Conservation (phyloP, 2,888 invertebrate species). For the Plagodis pulveraria region DNA sequence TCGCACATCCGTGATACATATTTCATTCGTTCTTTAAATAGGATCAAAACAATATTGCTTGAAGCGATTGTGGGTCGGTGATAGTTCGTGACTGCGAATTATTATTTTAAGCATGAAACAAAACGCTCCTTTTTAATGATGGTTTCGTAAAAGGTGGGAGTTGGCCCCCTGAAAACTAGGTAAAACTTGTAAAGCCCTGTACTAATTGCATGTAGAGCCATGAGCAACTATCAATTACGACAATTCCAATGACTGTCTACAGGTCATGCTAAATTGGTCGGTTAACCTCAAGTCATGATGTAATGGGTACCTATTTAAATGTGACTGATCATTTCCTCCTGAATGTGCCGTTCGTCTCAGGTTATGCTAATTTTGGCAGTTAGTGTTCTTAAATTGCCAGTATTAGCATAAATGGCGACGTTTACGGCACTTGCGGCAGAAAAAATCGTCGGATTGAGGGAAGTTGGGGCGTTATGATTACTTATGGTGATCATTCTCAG, state of each 20-base stretch:
- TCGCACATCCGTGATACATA: too few species aligned
- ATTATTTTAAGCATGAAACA: too few species aligned
- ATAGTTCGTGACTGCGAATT: too few species aligned
- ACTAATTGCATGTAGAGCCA: too few species aligned
- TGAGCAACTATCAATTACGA: conserved; percentile 15
- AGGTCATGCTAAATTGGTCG: conserved; percentile 33
- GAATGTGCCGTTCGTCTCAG: conserved; percentile 11
- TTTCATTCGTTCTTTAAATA: too few species aligned
- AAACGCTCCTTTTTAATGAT: too few species aligned
- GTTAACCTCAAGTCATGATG: conserved; percentile 29
- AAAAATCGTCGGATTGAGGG: conserved; percentile 11
- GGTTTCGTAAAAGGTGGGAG: too few species aligned
- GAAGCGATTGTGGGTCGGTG: too few species aligned
- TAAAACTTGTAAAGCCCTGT: too few species aligned
- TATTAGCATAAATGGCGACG: conserved; percentile 17
- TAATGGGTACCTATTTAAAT: conserved; percentile 11
- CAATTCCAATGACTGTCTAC: conserved; percentile 19
- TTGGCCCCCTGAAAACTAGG: too few species aligned
- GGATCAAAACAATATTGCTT: too few species aligned
- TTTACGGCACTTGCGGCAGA: neutral
- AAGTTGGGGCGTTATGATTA: conserved; percentile 2
- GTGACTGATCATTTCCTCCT: conserved; percentile 23
- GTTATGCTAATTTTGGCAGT: conserved; percentile 15
- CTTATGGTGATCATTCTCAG: too few species aligned
- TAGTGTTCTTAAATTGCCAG: conserved; percentile 14